Percentiles rank a stretch among this genome's conserved stretches.
These are phyloP conservation scores for Parascotia fuliginaria DNA, from an alignment of 2,888 invertebrate species.

Conservation along the genomic window DNA sequence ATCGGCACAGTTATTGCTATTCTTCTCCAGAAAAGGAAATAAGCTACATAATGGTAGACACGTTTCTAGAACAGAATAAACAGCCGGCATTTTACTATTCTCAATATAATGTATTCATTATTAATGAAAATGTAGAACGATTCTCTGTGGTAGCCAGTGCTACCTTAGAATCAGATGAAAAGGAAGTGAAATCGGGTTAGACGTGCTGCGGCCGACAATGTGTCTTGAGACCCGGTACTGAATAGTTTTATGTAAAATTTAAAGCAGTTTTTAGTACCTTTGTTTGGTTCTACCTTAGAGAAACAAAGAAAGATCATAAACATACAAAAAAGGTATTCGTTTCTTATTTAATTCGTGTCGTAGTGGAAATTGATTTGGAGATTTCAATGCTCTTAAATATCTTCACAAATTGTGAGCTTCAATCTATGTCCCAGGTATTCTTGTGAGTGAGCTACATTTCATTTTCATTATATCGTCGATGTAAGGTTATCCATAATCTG, in stretches of 20 bases:
- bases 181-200: conserved; percentile 51
- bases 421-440: too few relatives aligned
- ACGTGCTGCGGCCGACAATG: conserved; percentile 39
- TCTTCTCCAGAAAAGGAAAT: conserved; percentile 5
- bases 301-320: not conserved
- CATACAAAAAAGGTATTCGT: too few relatives aligned
- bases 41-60: conserved; percentile 1
- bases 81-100: conserved; percentile 11
- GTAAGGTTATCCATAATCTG: too few relatives aligned
- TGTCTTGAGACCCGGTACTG: conserved; percentile 12
- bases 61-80: conserved; percentile 6
- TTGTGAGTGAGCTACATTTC: too few relatives aligned
- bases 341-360: too few relatives aligned
- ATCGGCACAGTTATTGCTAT: conserved; percentile 7
- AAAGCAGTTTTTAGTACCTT: not conserved
- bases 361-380: too few relatives aligned
- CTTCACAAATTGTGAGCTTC: too few relatives aligned
- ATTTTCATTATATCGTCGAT: too few relatives aligned
- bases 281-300: not conserved
- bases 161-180: conserved; percentile 47
- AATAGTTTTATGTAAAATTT: conserved; percentile 9
- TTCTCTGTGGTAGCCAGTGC: conserved; percentile 32
- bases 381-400: too few relatives aligned
- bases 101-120: conserved; percentile 42
- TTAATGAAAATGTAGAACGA: conserved; percentile 41